phyloP scores from a whole-genome alignment of 2,113 vertebrate species.

The Smithornis capensis region DNA sequence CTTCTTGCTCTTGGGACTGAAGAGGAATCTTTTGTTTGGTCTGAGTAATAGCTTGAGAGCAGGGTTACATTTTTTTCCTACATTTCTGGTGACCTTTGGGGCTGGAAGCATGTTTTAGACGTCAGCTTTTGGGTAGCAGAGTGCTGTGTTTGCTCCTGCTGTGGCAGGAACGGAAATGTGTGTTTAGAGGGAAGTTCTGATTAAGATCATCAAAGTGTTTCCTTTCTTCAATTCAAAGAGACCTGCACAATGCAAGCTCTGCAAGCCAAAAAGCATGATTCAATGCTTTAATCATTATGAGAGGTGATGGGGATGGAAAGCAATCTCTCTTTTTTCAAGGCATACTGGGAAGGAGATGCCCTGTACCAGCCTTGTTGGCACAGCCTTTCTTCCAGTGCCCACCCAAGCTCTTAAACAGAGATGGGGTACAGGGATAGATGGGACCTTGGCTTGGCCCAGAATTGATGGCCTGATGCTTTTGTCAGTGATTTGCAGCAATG shows the following conservation, averaged over 20 bases:
- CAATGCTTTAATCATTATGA: background rate
- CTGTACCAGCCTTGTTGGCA: background rate
- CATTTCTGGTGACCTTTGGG: background rate
- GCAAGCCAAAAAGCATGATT: constrained; percentile 12
- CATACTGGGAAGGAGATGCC: background rate
- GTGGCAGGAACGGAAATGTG: fast-evolving
- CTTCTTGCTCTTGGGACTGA: background rate
- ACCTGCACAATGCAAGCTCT: background rate
- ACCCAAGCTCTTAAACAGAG: background rate
- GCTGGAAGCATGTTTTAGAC: background rate
- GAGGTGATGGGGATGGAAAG: background rate
- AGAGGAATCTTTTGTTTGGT: background rate
- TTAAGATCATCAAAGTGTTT: constrained; percentile 12
- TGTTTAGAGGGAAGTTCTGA: constrained; percentile 41
- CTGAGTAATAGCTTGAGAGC: background rate
- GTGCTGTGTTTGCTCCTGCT: background rate
- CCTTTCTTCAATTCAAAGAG: constrained; percentile 18
- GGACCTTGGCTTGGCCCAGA: background rate
- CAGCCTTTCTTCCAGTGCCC: background rate
- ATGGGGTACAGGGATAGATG: fast-evolving
- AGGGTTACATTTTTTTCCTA: background rate
- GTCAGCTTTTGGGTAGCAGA: background rate
- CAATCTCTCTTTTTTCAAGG: background rate
- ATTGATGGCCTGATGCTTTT: background rate
- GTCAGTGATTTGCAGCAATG: background rate